Evolutionary conservation across 2,113 vertebrate species (phyloP), one percentile per base, ranked within the genome.

Genomic region (Motacilla alba): DNA sequence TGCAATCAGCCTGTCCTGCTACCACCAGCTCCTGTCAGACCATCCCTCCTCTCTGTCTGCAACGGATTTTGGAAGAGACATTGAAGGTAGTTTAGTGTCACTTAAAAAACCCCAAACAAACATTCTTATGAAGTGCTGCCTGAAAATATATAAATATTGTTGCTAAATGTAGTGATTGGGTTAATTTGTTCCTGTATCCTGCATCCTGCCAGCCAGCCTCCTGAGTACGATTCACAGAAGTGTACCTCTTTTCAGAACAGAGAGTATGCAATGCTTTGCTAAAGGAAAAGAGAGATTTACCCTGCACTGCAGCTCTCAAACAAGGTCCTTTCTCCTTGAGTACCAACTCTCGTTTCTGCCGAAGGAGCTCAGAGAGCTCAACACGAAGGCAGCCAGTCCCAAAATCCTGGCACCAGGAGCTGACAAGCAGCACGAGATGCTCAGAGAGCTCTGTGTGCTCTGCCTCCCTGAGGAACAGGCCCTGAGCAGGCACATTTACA

Each of bases 371-470:
- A 83, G 60, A 81, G 69, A 49, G 27, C 41, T 69, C 9, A 9
- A 30, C 37, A 35, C 0, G 0, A 68, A 83, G 35, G 75, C 4
- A 11, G 67, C 11, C 0, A 0, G 74, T 91, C 43, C 73, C 64
- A 80, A 89, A 80, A 74, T 52, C 43, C 60, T 17, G 37, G 47
- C 67, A 46, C 12, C 19, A 15, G 64, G 46, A 46, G 35, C 80
- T 39, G 64, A 60, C 0, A 0, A 50, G 14, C 81, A 55, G 27
- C 20, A 33, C 0, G 1, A 58, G 73, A 63, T 43, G 62, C 63
- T n/a, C 28, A 4, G 76, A 27, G 33, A 1, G 13, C 52, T 58
- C 78, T 15, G 66, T 0, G 2, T 49, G 56, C 46, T 82, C 81
- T 50, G 89, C 46, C 78, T 79, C 70, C 58, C 59, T 15, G 31